Percentiles rank a stretch among this genome's conserved stretches.
These are phyloP conservation scores for Erpornis zantholeuca DNA, from an alignment of 2,113 vertebrate species.

Conservation along the genomic window DNA sequence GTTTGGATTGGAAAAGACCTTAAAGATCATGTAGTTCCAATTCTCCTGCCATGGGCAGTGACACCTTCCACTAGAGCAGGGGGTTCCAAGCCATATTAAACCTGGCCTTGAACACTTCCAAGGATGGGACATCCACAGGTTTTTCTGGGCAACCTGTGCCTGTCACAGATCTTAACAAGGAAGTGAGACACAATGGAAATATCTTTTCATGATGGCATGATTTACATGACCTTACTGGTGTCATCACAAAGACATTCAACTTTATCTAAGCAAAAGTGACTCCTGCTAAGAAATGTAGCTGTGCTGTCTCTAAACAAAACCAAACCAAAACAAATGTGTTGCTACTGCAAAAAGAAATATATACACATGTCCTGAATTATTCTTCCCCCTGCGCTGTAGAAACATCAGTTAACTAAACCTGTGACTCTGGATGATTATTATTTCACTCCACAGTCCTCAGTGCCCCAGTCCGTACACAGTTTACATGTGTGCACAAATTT, in stretches of 20 bases:
- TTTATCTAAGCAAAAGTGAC: not conserved
- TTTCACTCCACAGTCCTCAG: not conserved
- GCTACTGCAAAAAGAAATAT: not conserved
- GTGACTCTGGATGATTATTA: not conserved
- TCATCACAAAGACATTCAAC: not conserved
- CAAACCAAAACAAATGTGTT: rapidly evolving
- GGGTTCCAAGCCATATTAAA: not conserved
- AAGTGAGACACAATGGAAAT: not conserved
- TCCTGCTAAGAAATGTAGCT: rapidly evolving
- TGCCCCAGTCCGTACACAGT: not conserved
- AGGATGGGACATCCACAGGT: not conserved
- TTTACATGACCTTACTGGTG: not conserved
- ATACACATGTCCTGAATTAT: not conserved
- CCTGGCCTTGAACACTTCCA: not conserved
- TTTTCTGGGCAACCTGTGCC: not conserved
- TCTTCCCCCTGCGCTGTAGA: not conserved
- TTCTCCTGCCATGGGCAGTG: no score
- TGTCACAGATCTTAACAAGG: not conserved
- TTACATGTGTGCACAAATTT: not conserved
- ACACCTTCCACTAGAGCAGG: not conserved
- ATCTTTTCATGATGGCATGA: not conserved
- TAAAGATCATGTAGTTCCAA: not conserved
- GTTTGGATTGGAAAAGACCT: not conserved
- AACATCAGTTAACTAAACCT: not conserved
- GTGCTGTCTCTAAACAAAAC: not conserved